Conservation (phyloP, 2,113 vertebrate genomes). For the Nesoenas mayeri region DNA sequence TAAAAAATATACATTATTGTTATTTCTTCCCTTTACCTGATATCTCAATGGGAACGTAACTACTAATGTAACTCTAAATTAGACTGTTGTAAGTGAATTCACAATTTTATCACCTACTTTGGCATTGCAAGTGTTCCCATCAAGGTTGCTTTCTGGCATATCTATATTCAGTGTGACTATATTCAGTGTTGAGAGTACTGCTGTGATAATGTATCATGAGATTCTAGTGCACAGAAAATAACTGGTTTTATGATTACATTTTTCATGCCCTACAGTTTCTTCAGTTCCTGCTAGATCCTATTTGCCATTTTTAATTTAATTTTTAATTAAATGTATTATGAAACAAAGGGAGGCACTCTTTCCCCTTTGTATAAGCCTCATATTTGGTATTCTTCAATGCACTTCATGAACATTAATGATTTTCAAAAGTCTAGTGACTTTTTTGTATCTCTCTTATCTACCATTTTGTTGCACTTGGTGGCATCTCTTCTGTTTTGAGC, state of each 20-base stretch:
- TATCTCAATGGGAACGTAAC: conserved; percentile 40
- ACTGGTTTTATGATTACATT: not conserved
- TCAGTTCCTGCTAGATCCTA: not conserved
- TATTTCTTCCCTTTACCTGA: conserved; percentile 43
- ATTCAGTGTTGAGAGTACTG: not conserved
- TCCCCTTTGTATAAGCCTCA: not conserved
- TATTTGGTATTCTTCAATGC: not conserved
- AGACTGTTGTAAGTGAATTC: conserved; percentile 5
- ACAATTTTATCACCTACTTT: conserved; percentile 44
- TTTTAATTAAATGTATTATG: conserved; percentile 8
- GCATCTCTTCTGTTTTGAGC: not conserved
- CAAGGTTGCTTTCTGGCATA: conserved; percentile 4
- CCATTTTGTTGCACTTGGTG: not conserved
- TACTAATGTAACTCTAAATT: conserved; percentile 29
- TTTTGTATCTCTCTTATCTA: not conserved
- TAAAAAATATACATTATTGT: conserved; percentile 34
- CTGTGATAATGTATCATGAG: conserved; percentile 10
- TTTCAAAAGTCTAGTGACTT: not conserved
- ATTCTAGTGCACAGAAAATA: not conserved
- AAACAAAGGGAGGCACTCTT: not conserved
- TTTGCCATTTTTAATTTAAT: not conserved
- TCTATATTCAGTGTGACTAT: not conserved
- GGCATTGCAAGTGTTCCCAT: not conserved
- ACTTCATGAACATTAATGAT: not conserved
- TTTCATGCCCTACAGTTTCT: conserved; percentile 3